These are phyloP conservation scores for Parasteatoda tepidariorum DNA, from an alignment of 1,140 invertebrate species.

Conservation along the genomic window DNA sequence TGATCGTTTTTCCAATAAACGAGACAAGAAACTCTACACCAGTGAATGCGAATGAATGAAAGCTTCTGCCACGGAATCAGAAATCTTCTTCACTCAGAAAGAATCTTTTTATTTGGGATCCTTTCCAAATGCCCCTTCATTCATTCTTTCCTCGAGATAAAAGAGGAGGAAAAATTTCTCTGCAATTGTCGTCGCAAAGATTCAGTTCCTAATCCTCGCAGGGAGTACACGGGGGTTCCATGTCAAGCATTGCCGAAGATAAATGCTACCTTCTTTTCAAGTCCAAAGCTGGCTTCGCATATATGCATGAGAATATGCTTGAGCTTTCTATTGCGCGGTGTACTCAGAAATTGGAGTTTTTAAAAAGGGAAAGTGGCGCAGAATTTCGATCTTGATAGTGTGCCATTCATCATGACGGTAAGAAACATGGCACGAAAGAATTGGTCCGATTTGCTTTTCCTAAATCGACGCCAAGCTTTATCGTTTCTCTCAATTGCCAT, in stretches of 20 bases:
- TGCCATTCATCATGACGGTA: background rate
- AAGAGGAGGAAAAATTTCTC: slow-evolving; percentile 13
- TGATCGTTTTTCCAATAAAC: background rate
- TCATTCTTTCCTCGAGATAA: background rate
- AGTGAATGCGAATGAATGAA: background rate
- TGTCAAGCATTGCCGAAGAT: slow-evolving; percentile 17
- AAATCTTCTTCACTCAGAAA: background rate
- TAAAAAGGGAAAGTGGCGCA: background rate
- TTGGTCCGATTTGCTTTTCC: background rate
- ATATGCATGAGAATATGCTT: background rate
- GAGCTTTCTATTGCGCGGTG: background rate
- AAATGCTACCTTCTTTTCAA: slow-evolving; percentile 9
- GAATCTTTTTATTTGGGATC: background rate
- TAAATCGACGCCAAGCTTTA: background rate
- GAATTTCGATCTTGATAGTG: background rate
- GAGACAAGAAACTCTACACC: too few species aligned
- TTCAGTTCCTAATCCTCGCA: slow-evolving; percentile 11
- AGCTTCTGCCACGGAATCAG: background rate
- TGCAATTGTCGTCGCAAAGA: slow-evolving; percentile 10
- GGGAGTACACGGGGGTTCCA: background rate
- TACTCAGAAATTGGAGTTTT: background rate
- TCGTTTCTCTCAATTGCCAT: background rate
- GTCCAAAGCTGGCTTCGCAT: background rate
- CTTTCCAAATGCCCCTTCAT: background rate
- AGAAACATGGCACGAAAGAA: background rate